Evolutionary conservation across 2,888 invertebrate genomes (phyloP), one percentile per base, ranked within the genome.

Genomic region (Axea sp.): DNA sequence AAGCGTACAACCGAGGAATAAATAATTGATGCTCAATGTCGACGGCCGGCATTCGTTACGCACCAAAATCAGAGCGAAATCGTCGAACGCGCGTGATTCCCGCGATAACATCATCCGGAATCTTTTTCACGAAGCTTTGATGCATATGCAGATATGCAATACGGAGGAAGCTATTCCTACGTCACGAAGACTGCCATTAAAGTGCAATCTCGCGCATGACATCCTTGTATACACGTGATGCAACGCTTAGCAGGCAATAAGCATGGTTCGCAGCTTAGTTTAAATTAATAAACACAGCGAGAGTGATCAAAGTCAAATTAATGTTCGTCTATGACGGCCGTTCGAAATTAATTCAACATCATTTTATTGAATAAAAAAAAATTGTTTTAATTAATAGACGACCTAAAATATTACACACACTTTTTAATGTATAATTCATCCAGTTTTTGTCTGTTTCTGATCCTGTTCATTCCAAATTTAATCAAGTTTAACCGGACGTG

Each of bases 81-180:
- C 12, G 15, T 51, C 57, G 47, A 39, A 65, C 59, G 33, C 65
- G 31, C 35, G 64, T 72, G 65, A 59, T 71, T 68, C 68, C 19
- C 24, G 60, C 71, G 77, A 78, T 77, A 77, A 12, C 47, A 79
- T 77, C 78, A 76, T 69, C 51, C 65, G 71, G 62, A 59, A 75
- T 73, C 75, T 76, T 75, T 43, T 49, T 68, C 62, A 15, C 31
- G 49, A 26, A 26, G 71, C 62, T 47, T 65, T 68, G 76, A 76
- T 76, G 73, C 77, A 55, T 69, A 33, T 49, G 49, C 24, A 76
- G 68, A 77, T 75, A 77, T 59, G 60, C 53, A 53, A 43, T 64
- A 59, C 45, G 41, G 39, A 64, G 57, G 72, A 59, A 59, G 53
- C 37, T 41, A 35, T 49, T 49, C 39, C 14, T 33, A 2, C 30